Evolutionary conservation across 2,797 vertebrate species (phyloP), one percentile per base, ranked within the genome.

Genomic region (Rhinatrema bivittatum): DNA sequence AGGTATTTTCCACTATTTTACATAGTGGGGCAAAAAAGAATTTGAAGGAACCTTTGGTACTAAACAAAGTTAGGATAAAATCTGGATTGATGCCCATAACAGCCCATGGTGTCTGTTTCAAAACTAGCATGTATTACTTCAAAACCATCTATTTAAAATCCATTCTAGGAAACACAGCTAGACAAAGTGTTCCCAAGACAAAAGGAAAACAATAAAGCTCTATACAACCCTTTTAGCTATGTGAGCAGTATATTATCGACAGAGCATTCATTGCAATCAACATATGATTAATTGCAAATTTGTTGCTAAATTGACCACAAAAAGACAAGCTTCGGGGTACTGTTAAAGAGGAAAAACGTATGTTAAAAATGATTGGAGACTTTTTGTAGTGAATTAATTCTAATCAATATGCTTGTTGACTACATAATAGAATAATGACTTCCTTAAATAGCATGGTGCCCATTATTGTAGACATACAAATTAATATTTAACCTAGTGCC

Each of bases 241-340:
- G 45, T 60, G 49, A 73, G 55, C 51, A 75, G 54, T 46, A 41
- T 65, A 62, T 65, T 74, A 78, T 70, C 43, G 73, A 74, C 70
- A 79, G 59, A 65, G 46, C 60, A 70, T 73, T 81, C 69, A 70
- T 62, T 70, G 67, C 60, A 65, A 78, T 75, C 68, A 72, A 61
- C 53, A 74, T 69, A 74, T 75, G 70, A 82, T 77, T 79, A 75
- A 78, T 76, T 76, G 65, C 58, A 77, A 74, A 80, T 74, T 76
- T 77, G 67, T 72, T 76, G 65, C 57, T 77, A 75, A 77, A 72
- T 63, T 80, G 72, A 73, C 68, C 56, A 62, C 43, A 2, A 64
- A 54, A 56, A 64, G 51, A 72, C 39, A 74, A 63, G 60, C 47
- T 64, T 65, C 62, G 55, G 53, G 50, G 36, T 53, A 65, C 53